A percentile compares a stretch with the other conserved stretches of the same genome.
Evolutionary conservation across 2,888 invertebrate species (phyloP).

Genomic region (Melanostoma mellinum): DNA sequence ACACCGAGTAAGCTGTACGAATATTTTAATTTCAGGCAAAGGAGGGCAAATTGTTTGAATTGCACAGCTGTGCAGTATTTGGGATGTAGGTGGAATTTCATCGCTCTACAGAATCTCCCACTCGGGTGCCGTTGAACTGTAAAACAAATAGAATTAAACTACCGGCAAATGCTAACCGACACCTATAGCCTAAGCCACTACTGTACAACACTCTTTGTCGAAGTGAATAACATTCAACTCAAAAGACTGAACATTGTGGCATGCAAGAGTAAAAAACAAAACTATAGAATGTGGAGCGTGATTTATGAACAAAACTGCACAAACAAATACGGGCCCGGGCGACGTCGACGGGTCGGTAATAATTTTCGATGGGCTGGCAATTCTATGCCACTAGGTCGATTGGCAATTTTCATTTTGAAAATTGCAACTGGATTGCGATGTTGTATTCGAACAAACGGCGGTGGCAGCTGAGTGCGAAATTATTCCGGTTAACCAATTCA

Average conservation of each 20-base stretch:
- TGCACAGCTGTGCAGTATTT: conserved; percentile 57
- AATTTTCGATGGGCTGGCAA: conserved; percentile 53
- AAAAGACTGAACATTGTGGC: conserved; percentile 58
- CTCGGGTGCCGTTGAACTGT: conserved; percentile 48
- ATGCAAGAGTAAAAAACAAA: conserved; percentile 17
- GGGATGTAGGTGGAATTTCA: conserved; percentile 60
- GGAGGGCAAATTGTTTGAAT: conserved; percentile 54
- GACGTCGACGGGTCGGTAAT: neutral
- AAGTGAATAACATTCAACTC: conserved; percentile 51
- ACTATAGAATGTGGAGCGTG: conserved; percentile 64
- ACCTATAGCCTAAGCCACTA: conserved; percentile 23
- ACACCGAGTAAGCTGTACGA: conserved; percentile 43
- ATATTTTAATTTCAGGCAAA: conserved; percentile 42
- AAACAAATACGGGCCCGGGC: conserved; percentile 36
- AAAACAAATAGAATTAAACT: conserved; percentile 51
- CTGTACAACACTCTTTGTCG: conserved; percentile 34
- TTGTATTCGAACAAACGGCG: conserved; percentile 27
- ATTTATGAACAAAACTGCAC: conserved; percentile 63
- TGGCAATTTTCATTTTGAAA: conserved; percentile 36
- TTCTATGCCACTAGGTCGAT: conserved; percentile 70
- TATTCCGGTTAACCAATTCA: conserved; percentile 54
- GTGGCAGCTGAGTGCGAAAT: conserved; percentile 38
- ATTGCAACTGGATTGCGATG: conserved; percentile 42
- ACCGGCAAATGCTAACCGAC: conserved; percentile 24
- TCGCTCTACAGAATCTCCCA: conserved; percentile 57